Evolutionary conservation across 2,113 vertebrate genomes (phyloP).

Genomic region (Eclectus roratus): DNA sequence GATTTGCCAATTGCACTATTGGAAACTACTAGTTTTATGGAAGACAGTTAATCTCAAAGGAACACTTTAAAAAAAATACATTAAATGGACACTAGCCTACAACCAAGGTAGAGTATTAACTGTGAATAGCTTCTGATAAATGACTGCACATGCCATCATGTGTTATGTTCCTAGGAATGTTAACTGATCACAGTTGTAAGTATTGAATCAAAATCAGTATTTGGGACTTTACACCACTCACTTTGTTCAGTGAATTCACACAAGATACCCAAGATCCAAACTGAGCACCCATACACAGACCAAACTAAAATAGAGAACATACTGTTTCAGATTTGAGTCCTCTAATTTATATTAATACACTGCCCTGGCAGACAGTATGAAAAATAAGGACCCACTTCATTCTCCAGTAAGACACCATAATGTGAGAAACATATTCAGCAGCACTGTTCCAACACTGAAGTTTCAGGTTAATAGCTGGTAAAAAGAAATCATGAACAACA

Average conservation of each 20-base stretch:
- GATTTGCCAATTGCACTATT: background rate
- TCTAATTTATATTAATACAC: background rate
- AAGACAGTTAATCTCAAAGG: background rate
- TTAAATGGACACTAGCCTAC: background rate
- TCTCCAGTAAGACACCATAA: background rate
- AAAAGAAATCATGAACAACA: background rate
- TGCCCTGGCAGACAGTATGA: background rate
- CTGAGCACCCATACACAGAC: background rate
- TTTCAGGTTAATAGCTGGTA: background rate
- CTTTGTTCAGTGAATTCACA: background rate
- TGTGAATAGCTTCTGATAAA: background rate
- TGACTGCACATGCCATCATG: background rate
- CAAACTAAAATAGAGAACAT: background rate
- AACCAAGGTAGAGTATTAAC: background rate
- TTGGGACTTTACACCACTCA: background rate
- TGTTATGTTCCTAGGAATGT: background rate
- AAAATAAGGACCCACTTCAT: background rate
- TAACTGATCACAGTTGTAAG: background rate
- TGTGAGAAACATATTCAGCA: background rate
- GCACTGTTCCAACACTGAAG: background rate
- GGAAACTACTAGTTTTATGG: background rate
- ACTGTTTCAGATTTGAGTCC: constrained; percentile 14
- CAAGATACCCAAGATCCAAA: background rate
- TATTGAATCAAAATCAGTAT: background rate
- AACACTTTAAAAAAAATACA: background rate